Percentiles rank a stretch among this genome's conserved stretches.
Conservation (phyloP, 2,797 vertebrate genomes). For the Gymnothorax reevesii region DNA sequence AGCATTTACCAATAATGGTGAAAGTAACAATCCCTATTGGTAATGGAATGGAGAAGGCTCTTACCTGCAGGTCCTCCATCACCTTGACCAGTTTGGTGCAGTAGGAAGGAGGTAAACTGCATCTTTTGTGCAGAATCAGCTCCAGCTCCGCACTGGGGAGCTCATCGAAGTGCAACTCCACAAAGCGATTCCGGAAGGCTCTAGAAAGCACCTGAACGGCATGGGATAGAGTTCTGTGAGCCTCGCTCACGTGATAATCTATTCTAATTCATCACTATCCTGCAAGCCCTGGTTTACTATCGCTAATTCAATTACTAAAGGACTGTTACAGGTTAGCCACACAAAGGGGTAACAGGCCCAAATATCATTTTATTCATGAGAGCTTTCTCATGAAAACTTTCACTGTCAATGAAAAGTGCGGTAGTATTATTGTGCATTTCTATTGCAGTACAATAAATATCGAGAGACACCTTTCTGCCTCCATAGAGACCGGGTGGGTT, state of each 20-base stretch:
- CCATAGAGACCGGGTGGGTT: slow-evolving; percentile 97
- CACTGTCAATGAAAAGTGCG: too few species aligned
- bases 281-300: not conserved
- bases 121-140: slow-evolving; percentile 89
- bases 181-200: slow-evolving; percentile 96
- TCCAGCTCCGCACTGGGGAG: slow-evolving; percentile 89
- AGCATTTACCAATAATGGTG: too few species aligned
- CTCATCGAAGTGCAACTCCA: slow-evolving; percentile 95
- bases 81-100: slow-evolving; percentile 90
- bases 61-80: slow-evolving; percentile 95
- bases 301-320: not conserved
- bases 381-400: too few species aligned
- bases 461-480: slow-evolving; percentile 85
- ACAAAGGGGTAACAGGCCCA: not conserved
- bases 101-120: slow-evolving; percentile 90
- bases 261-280: not conserved
- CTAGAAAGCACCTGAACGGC: slow-evolving; percentile 84
- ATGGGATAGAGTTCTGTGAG: not conserved
- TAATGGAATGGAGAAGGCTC: not conserved
- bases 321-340: too few species aligned
- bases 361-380: too few species aligned
- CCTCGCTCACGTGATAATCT: not conserved
- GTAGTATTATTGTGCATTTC: too few species aligned
- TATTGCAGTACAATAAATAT: too few species aligned
- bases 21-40: too few species aligned